Percentiles rank a stretch among this genome's conserved stretches.
Evolutionary conservation across 2,888 invertebrate species (phyloP).

Genomic region (Lasioglossum oenotherae): DNA sequence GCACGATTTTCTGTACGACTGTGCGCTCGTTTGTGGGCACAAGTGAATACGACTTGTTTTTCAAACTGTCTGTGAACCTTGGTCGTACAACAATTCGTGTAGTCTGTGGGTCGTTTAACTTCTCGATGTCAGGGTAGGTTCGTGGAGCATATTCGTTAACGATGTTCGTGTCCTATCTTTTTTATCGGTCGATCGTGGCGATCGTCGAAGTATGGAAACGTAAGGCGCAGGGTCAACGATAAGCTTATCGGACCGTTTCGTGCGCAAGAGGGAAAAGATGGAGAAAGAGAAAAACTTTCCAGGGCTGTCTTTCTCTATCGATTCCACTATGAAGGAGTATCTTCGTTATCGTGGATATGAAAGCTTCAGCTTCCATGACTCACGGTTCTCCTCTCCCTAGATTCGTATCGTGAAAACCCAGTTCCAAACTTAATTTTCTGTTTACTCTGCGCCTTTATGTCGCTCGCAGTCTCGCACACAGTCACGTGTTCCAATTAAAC

Average conservation of each 20-base stretch:
- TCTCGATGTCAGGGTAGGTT: not conserved
- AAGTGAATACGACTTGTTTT: too few relatives aligned
- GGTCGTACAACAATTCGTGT: too few relatives aligned
- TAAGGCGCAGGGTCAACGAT: slow-evolving; percentile 29
- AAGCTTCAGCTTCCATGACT: not conserved
- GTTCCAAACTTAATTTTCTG: not conserved
- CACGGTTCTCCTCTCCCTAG: not conserved
- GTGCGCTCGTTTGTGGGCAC: too few relatives aligned
- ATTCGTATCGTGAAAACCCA: not conserved
- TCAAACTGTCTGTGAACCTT: too few relatives aligned
- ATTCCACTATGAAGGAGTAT: not conserved
- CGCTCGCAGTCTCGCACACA: not conserved
- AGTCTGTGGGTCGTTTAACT: too few relatives aligned
- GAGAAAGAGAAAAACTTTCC: not conserved
- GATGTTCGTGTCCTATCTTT: slow-evolving; percentile 43
- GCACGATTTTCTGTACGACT: too few relatives aligned
- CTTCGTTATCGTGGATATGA: not conserved
- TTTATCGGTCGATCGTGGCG: slow-evolving; percentile 25
- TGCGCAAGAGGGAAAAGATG: not conserved
- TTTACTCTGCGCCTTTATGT: not conserved
- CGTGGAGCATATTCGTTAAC: slow-evolving; percentile 32
- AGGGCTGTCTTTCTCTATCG: not conserved
- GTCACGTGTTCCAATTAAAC: slow-evolving; percentile 18
- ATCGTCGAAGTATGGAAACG: slow-evolving; percentile 34
- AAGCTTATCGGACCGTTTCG: slow-evolving; percentile 40